Base-by-base conservation (phyloP, 2,888 invertebrate species). In the Acanthosepion lycidas region DNA sequence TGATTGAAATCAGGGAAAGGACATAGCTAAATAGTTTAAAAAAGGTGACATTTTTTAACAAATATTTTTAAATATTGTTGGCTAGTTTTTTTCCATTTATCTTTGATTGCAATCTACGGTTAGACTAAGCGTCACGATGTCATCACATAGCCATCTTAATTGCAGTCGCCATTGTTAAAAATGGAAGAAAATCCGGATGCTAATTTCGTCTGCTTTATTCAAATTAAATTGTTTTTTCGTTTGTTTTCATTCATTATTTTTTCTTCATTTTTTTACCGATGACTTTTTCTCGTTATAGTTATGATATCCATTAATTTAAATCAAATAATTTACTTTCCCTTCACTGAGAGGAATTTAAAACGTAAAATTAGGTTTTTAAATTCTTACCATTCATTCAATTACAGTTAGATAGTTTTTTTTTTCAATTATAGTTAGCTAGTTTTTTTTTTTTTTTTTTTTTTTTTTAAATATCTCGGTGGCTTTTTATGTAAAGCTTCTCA, bases 171-270 rank as follows among this genome's bases (percentile, higher is more conserved):
- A 78, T 78, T 78, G 78, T 78, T 78, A 78, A 78, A 78, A 9
- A n/a, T 5, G 78, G n/a, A 33, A 33, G 9, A 78, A 78, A 78
- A 78, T 3, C 78, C 78, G n/a, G 78, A 78, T 15, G n/a, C 78
- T 78, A 78, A 78, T 78, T 78, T 78, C 9, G 78, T n/a, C 78
- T n/a, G 78, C 78, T n/a, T 78, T 78, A n/a, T 78, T 78, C 78
- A 78, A 78, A 78, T 78, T 78, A 15, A 4, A 4, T n/a, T 33
- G n/a, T 78, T 5, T 1, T n/a, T n/a, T 12, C 20, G 1, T 20
- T 59, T 59, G 6, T 6, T 59, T 59, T 59, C 23, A 4, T 23
- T 59, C 20, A 6, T 23, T 23, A 55, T 15, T 59, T 23, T 59
- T 23, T 23, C 20, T 23, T 23, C 20, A 20, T 55, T 1, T 23